These are phyloP conservation scores for Nomada ruficornis DNA, from an alignment of 2,888 invertebrate species.

Conservation along the genomic window DNA sequence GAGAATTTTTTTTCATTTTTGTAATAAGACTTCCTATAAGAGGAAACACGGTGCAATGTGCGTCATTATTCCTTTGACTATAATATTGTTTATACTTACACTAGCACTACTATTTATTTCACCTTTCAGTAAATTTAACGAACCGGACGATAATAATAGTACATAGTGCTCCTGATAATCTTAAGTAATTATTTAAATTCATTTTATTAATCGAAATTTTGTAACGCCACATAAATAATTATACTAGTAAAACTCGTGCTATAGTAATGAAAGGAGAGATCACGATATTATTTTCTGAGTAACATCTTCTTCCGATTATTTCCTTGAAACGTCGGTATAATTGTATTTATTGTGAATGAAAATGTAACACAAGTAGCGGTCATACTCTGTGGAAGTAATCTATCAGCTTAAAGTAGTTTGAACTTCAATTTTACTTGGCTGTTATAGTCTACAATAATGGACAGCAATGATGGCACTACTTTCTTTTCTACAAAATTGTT, in stretches of 20 bases:
- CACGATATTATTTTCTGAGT: no score
- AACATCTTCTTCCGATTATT: not conserved
- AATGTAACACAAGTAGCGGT: not conserved
- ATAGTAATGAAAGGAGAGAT: no score
- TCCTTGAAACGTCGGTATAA: not conserved
- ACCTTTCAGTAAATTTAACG: not conserved
- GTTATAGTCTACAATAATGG: no score
- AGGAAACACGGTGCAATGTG: not conserved
- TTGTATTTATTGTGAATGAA: constrained; percentile 21
- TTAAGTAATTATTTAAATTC: not conserved
- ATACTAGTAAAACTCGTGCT: not conserved
- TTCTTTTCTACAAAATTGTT: not conserved
- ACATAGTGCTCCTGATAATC: not conserved
- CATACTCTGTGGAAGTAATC: not conserved
- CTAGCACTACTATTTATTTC: not conserved
- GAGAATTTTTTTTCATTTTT: not conserved
- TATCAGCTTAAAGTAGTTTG: not conserved
- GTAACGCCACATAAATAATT: not conserved
- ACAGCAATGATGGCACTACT: not conserved
- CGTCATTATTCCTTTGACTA: not conserved
- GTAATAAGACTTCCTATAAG: no score
- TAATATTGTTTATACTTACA: not conserved
- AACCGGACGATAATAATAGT: not conserved
- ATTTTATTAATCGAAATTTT: not conserved
- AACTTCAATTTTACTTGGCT: not conserved